These are phyloP conservation scores for Agriopis marginaria DNA, from an alignment of 2,888 invertebrate genomes.

Conservation along the genomic window DNA sequence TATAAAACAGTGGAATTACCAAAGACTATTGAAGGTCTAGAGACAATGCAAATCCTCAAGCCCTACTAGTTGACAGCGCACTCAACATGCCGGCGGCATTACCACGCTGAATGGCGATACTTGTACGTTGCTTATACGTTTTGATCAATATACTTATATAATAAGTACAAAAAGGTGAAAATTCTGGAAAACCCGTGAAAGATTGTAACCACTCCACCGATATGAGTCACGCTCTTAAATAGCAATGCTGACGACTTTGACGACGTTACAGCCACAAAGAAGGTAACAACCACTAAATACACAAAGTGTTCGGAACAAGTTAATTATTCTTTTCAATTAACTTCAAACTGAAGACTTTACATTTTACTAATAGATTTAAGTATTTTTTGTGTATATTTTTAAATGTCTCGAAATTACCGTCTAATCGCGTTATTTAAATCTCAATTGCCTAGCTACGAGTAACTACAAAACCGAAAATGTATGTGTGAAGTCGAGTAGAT, in stretches of 20 bases:
- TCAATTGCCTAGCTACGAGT: slow-evolving; percentile 1
- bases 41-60: no score
- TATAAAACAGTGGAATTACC: no score
- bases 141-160: neutral
- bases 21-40: no score
- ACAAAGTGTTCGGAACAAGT: neutral
- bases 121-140: neutral
- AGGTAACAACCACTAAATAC: neutral
- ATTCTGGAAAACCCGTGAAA: neutral
- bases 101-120: no score
- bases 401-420: neutral
- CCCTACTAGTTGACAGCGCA: no score
- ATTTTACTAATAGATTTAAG: slow-evolving; percentile 2
- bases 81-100: no score
- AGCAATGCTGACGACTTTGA: neutral
- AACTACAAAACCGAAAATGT: neutral
- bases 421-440: slow-evolving; percentile 5
- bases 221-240: neutral
- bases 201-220: neutral
- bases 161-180: neutral
- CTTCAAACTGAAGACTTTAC: neutral
- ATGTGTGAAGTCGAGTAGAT: neutral
- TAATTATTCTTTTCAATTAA: slow-evolving; percentile 3
- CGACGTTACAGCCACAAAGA: neutral
- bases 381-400: neutral